These are phyloP conservation scores for Clarias gariepinus DNA, from an alignment of 2,113 vertebrate species.

Conservation along the genomic window DNA sequence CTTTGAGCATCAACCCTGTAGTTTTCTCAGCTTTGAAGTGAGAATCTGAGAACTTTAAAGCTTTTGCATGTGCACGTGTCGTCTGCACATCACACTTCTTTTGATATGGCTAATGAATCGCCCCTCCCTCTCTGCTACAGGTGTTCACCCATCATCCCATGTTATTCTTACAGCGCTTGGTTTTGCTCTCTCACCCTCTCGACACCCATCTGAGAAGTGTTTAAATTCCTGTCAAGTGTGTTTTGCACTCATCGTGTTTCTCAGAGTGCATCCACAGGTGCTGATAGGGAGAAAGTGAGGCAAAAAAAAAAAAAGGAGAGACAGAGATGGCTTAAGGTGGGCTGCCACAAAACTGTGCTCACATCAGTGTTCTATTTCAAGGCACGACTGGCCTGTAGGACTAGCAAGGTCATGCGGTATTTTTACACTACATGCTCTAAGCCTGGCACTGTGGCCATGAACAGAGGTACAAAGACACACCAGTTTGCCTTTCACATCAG, in stretches of 20 bases:
- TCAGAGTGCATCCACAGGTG: neutral
- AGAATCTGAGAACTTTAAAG: conserved; percentile 2
- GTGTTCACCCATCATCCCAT: neutral
- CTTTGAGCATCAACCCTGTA: neutral
- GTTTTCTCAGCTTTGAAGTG: neutral
- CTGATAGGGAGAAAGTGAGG: neutral
- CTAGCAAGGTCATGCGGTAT: neutral
- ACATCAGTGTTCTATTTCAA: conserved; percentile 14
- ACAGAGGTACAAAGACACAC: conserved; percentile 4
- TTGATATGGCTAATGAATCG: neutral
- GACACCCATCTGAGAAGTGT: conserved; percentile 36
- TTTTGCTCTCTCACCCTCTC: conserved; percentile 22
- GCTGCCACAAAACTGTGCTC: conserved; percentile 2
- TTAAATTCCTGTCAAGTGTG: conserved; percentile 47
- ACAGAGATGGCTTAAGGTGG: neutral
- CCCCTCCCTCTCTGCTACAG: neutral
- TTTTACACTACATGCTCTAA: conserved; percentile 12
- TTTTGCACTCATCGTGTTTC: neutral
- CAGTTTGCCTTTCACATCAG: neutral
- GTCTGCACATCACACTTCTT: neutral
- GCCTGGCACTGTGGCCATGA: neutral
- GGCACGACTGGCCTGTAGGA: neutral
- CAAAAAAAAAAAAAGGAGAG: neutral
- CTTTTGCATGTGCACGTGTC: conserved; percentile 9
- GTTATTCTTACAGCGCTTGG: neutral